Evolutionary conservation across 2,888 invertebrate genomes (phyloP), one percentile per base, ranked within the genome.

Genomic region (Drosophila emarginata): DNA sequence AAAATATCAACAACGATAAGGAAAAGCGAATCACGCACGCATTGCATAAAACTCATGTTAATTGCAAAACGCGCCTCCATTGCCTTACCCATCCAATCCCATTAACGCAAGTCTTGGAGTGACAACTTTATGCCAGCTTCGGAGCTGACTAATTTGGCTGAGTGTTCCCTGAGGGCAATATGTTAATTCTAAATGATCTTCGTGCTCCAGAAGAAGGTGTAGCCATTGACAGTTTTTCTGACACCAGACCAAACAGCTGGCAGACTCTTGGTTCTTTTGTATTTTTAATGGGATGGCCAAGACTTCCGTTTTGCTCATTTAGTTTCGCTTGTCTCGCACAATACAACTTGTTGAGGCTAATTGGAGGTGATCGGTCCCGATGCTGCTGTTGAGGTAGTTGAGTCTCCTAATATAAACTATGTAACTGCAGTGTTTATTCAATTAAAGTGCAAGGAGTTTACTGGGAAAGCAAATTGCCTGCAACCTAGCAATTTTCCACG

Each of bases 371-470:
- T 69, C 70, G 67, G 26, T 58, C 68, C 57, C 40, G 63, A 37
- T 53, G 64, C 21, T 39, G 32, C 54, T 9, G 51, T 36, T 12
- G n/a, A 12, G 15, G 54, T 56, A 63, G 56, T 59, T 51, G 45
- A 9, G 36, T 26, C 37, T 61, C 60, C 64, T 69, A 69, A 72
- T 78, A 63, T 67, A 70, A 78, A 78, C 79, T 79, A 67, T 67
- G 71, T 82, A 72, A 71, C 72, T 67, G 83, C 76, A 56, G 82
- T 79, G 78, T 87, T 83, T 85, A 83, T 87, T 87, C 79, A 83
- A 81, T 83, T 83, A 81, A 84, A 78, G 56, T 54, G 53, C 68
- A 58, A 62, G 52, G 64, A 61, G 65, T 54, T 62, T 67, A 51
- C 52, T 37, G 64, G 53, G 40, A 54, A 28, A 61, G 67, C 72